Percentiles rank a stretch among this genome's conserved stretches.
These are phyloP conservation scores for Zoanthus sociatus DNA, from an alignment of 92 coral and sea anemone genomes.

Conservation along the genomic window DNA sequence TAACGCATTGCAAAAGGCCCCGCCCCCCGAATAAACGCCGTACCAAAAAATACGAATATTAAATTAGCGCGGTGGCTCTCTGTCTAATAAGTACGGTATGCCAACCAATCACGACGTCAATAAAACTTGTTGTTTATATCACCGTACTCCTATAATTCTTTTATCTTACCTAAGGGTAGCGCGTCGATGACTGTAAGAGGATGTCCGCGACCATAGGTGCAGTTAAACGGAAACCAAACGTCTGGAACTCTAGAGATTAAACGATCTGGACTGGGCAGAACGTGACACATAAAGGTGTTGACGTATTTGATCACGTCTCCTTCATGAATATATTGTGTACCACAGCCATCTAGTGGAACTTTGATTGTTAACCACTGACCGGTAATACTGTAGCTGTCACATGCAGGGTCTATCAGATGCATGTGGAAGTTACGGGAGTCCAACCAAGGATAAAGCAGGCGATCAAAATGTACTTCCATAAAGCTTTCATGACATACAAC, in stretches of 20 bases:
- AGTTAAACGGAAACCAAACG: conserved; percentile 62
- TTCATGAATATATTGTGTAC: conserved; percentile 47
- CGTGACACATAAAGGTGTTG: conserved; percentile 48
- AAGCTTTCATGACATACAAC: conserved; percentile 51
- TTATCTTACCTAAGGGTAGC: conserved; percentile 32
- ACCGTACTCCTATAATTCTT: no score
- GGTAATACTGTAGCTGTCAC: conserved; percentile 58
- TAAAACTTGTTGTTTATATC: no score
- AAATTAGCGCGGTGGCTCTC: no score
- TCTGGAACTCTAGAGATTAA: conserved; percentile 58
- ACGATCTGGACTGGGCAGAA: conserved; percentile 48
- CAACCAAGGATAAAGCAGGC: conserved; percentile 73
- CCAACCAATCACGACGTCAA: no score
- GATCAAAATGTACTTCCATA: conserved; percentile 67
- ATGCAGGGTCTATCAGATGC: conserved; percentile 64
- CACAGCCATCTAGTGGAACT: conserved; percentile 72
- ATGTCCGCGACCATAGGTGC: conserved; percentile 66
- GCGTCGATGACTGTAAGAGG: conserved; percentile 35
- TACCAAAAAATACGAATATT: no score
- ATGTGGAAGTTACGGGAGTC: conserved; percentile 63
- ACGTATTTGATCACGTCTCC: conserved; percentile 44
- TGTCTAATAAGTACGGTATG: no score
- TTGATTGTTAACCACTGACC: conserved; percentile 54
- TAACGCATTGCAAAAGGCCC: no score
- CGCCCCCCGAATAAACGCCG: no score